phyloP scores from a whole-genome alignment of 2,888 invertebrate species.

The Ischnura elegans region DNA sequence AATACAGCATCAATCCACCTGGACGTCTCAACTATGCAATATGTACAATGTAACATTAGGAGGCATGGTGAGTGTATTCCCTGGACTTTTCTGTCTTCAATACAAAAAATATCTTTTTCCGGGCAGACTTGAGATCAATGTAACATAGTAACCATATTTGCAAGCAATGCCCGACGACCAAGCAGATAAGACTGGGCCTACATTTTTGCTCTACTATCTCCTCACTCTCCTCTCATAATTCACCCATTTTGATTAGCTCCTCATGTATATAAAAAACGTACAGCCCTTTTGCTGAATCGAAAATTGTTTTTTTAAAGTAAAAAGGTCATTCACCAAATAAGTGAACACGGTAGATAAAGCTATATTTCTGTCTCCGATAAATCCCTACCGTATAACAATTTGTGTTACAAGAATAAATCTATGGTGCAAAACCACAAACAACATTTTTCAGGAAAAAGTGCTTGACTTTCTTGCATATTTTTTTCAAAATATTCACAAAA shows the following conservation, averaged over 20 bases:
- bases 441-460: conserved; percentile 66
- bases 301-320: conserved; percentile 66
- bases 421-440: conserved; percentile 69
- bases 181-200: conserved; percentile 54
- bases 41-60: conserved; percentile 68
- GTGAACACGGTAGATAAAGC: conserved; percentile 68
- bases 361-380: conserved; percentile 68
- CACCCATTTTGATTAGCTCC: conserved; percentile 66
- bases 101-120: conserved; percentile 68
- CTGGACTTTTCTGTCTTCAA: conserved; percentile 60
- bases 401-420: conserved; percentile 69
- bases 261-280: conserved; percentile 68
- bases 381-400: conserved; percentile 68
- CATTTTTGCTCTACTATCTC: conserved; percentile 42
- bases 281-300: conserved; percentile 56
- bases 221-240: conserved; percentile 41
- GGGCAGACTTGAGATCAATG: conserved; percentile 68
- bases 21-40: conserved; percentile 63
- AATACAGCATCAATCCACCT: conserved; percentile 67
- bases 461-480: conserved; percentile 60
- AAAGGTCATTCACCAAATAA: conserved; percentile 68
- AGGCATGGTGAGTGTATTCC: conserved; percentile 65
- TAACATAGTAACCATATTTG: conserved; percentile 67
- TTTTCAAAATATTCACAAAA: conserved; percentile 69
- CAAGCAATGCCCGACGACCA: conserved; percentile 58